phyloP scores from a whole-genome alignment of 2,797 vertebrate species.

The Crocidura indochinensis region DNA sequence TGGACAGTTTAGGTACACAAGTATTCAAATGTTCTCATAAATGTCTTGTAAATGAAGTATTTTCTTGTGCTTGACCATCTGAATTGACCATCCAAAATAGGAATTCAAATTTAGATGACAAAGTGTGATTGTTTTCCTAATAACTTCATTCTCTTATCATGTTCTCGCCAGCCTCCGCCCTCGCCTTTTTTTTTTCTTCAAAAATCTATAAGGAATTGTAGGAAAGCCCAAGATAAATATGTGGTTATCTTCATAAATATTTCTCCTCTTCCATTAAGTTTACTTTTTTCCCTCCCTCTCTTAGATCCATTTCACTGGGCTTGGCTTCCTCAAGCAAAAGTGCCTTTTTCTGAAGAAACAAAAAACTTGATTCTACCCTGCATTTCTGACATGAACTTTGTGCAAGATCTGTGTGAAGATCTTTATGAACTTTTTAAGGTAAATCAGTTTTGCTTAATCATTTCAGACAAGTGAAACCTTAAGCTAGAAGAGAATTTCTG shows the following conservation, averaged over 20 bases:
- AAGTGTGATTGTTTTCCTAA: neutral
- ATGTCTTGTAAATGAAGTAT: neutral
- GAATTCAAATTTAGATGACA: neutral
- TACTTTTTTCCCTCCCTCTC: neutral
- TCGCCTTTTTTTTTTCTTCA: neutral
- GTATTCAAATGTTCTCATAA: neutral
- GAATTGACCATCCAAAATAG: slow-evolving; percentile 6
- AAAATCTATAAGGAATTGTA: neutral
- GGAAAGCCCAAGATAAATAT: neutral
- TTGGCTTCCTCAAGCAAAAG: slow-evolving; percentile 98
- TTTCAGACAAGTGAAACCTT: slow-evolving; percentile 54
- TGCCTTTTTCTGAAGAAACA: slow-evolving; percentile 97
- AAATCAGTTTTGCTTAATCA: slow-evolving; percentile 62
- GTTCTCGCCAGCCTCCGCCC: neutral
- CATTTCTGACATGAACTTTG: slow-evolving; percentile 99
- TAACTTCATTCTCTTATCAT: slow-evolving; percentile 8
- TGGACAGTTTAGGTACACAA: neutral
- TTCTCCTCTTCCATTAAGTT: neutral
- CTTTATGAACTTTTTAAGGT: slow-evolving; percentile 98
- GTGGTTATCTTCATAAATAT: neutral
- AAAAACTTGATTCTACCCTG: slow-evolving; percentile 95
- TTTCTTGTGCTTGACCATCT: neutral
- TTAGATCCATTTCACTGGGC: slow-evolving; percentile 99
- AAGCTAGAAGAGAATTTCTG: slow-evolving; percentile 7
- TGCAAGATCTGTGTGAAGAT: slow-evolving; percentile 99